Evolutionary conservation across 1,140 invertebrate genomes (phyloP), one percentile per base, ranked within the genome.

Genomic region (Dendrolimus punctatus): DNA sequence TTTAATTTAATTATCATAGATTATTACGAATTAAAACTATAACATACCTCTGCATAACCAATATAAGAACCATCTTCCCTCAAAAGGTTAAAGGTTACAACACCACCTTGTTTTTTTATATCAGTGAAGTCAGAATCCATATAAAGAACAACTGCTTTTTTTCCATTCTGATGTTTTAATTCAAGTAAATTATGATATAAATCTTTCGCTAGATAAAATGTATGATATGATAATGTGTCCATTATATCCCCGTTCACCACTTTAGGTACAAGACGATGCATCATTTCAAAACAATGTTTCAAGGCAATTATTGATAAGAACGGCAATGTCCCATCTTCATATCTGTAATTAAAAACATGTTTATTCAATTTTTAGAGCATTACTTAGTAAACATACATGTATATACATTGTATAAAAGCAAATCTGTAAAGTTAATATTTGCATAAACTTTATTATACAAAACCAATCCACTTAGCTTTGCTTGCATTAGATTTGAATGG

Each of bases 241-340:
- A 95, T 93, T 6, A 90, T 82, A 62, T 93, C 88, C 73, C 88
- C 76, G 40, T 71, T 50, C 4, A 80, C 54, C 39, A 56, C 61
- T 68, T 69, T 87, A 36, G 83, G 88, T 55, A 90, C 84, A n/a
- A 93, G 57, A 55, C 80, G 78, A 53, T 90, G 63, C 55, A 96
- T 57, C 57, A 89, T 87, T 53, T 95, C 91, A 68, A 98, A 95
- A 41, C 96, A 96, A 87, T 95, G 91, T 59, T 92, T 90, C 4
- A 99, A 73, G 2, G 94, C 89, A 8, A 94, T 84, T 63, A 99
- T 96, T 8, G 95, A 93, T 10, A 98, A 83, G 85, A 96, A 99
- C 42, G 96, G 89, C 41, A 96, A 53, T 0, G 98, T 98, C 7
- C 98, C 98, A 90, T 98, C 96, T 89, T 99, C 97, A 88, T 97